Evolutionary conservation across 35 echinoderm and acorn worm species (phyloP).

Genomic region (Heliocidaris erythrogramma): DNA sequence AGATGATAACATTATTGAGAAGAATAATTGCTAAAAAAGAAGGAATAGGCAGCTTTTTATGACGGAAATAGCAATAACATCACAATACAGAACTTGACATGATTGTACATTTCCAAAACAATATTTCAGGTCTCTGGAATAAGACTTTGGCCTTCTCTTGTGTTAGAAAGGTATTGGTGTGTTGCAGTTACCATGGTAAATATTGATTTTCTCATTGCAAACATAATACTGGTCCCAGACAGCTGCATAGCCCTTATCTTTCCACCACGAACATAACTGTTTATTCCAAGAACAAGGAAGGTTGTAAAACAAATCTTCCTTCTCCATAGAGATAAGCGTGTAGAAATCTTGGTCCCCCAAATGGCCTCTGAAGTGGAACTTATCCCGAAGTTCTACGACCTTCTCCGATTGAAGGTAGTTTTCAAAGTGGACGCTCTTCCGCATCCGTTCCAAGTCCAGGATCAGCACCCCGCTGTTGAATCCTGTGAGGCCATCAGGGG

Average conservation of each 20-base stretch:
- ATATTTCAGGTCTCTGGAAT: too few relatives aligned
- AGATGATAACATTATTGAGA: too few relatives aligned
- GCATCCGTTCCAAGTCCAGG: slow-evolving; percentile 78
- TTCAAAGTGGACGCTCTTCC: slow-evolving; percentile 60
- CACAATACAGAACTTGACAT: too few relatives aligned
- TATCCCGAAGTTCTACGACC: slow-evolving; percentile 60
- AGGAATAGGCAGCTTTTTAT: too few relatives aligned
- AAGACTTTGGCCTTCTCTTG: not conserved
- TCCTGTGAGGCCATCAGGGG: slow-evolving; percentile 89
- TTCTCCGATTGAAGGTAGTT: slow-evolving; percentile 49
- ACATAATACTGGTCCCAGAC: slow-evolving; percentile 93
- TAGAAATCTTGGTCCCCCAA: slow-evolving; percentile 97
- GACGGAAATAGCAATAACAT: too few relatives aligned
- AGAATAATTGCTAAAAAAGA: too few relatives aligned
- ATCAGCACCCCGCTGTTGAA: slow-evolving; percentile 96
- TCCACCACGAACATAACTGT: slow-evolving; percentile 93
- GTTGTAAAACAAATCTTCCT: slow-evolving; percentile 84
- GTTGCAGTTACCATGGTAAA: slow-evolving; percentile 99
- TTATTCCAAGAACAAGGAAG: slow-evolving; percentile 94
- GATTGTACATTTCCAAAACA: too few relatives aligned
- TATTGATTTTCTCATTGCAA: slow-evolving; percentile 78
- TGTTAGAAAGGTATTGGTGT: slow-evolving; percentile 78
- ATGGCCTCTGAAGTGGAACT: slow-evolving; percentile 93
- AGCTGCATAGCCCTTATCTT: slow-evolving; percentile 86
- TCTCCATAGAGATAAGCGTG: slow-evolving; percentile 78